Base-by-base conservation (phyloP, 2,888 invertebrate genomes). In the Hylaea fasciaria region DNA sequence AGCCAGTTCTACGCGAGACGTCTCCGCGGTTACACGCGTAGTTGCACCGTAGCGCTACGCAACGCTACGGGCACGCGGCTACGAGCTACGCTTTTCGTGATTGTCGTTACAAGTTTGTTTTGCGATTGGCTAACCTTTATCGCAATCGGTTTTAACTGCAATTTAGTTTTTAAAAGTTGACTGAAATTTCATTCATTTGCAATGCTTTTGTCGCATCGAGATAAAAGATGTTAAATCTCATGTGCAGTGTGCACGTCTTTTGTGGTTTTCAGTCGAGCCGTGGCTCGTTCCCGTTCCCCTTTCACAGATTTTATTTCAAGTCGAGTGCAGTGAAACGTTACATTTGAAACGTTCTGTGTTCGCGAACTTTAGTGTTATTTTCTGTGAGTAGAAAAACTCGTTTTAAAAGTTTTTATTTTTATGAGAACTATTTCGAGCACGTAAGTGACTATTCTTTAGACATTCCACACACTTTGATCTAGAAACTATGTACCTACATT, bases 1-100 rank as follows among this genome's bases (percentile, higher is more conserved):
- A 41, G 73, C 64, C 84, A 86, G 87, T 83, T 66, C 70, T 73
- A 72, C 74, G 72, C 68, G 68, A n/a, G n/a, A 69, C 66, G 64
- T 58, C 63, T 73, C 71, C 64, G 66, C 71, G 76, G 73, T 68
- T 76, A 63, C 77, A 76, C 80, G 80, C 76, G 69, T 76, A 44
- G 29, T 52, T 80, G 80, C 86, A 80, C 63, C 79, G 81, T 80
- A 80, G 77, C 75, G 74, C 73, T 77, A 44, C 61, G 48, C 40
- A 22, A 2, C 43, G 52, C 17, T 60, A 53, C 66, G 57, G n/a
- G 74, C 79, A 44, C 51, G 73, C 62, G 55, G 64, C 63, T 72
- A 73, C 79, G 74, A 65, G 57, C 71, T 74, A 73, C 74, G 73
- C 64, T 61, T 54, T 57, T 45, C 59, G 54, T 40, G n/a, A 12